These are phyloP conservation scores for Chaetura pelagica DNA, from an alignment of 2,113 vertebrate species.

Conservation along the genomic window DNA sequence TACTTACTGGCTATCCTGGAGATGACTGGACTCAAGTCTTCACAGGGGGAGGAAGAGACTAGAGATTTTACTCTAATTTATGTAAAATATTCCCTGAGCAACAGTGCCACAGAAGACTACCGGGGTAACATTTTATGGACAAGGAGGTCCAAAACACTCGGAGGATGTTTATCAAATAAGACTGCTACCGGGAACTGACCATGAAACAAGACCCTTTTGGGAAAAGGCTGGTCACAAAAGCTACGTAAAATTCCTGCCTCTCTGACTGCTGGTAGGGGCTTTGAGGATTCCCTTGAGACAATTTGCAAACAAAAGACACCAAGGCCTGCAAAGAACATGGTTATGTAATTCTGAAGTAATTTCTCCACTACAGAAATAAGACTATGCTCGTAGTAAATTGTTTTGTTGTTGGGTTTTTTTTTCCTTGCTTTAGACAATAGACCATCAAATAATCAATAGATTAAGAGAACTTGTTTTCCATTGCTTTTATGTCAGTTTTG, in stretches of 20 bases:
- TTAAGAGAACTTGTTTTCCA: neutral
- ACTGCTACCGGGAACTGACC: conserved; percentile 11
- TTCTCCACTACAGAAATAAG: neutral
- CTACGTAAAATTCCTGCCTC: neutral
- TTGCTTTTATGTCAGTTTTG: neutral
- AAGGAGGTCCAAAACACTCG: neutral
- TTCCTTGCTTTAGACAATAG: neutral
- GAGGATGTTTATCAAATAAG: conserved; percentile 13
- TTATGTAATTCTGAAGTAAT: neutral
- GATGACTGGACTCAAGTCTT: conserved; percentile 22
- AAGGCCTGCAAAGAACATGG: neutral
- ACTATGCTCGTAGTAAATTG: neutral
- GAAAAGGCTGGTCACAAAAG: neutral
- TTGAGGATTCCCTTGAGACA: neutral
- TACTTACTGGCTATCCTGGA: conserved; percentile 40
- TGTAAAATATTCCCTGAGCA: neutral
- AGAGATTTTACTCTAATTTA: neutral
- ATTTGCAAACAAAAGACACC: conserved; percentile 38
- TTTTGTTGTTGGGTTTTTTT: neutral
- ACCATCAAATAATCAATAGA: neutral
- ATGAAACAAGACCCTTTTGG: neutral
- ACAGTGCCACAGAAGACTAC: neutral
- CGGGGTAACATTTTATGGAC: neutral
- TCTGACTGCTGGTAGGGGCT: neutral
- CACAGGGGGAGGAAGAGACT: neutral